A percentile compares a stretch with the other conserved stretches of the same genome.
These are phyloP conservation scores for Tragopan temminckii DNA, from an alignment of 2,797 vertebrate species.

Conservation along the genomic window DNA sequence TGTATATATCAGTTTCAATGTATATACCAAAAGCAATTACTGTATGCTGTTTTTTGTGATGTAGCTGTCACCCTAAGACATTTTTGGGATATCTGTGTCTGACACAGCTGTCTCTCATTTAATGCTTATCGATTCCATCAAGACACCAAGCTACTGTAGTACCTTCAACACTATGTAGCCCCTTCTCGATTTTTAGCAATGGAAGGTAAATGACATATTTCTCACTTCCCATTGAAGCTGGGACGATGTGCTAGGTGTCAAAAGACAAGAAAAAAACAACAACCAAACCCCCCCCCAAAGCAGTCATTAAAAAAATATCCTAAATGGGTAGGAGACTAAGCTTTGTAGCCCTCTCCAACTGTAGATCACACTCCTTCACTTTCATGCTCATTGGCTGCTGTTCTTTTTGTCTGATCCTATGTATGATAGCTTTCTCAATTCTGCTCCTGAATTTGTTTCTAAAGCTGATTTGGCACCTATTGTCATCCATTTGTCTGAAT, in stretches of 20 bases:
- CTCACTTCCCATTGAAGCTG: not conserved
- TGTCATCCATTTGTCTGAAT: not conserved
- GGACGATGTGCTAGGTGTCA: not conserved
- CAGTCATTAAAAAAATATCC: not conserved
- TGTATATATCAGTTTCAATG: no score
- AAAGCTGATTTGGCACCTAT: not conserved
- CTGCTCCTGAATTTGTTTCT: not conserved
- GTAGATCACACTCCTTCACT: not conserved
- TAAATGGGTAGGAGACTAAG: not conserved
- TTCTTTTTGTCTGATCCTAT: not conserved
- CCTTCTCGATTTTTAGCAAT: not conserved
- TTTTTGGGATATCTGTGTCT: not conserved
- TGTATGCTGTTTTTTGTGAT: not conserved
- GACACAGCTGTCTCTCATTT: not conserved
- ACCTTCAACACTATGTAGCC: not conserved
- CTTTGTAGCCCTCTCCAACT: not conserved
- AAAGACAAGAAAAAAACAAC: not conserved
- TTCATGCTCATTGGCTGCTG: not conserved
- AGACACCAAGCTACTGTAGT: not conserved
- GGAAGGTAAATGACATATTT: not conserved
- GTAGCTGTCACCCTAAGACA: not conserved
- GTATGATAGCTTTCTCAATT: not conserved
- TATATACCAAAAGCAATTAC: not conserved
- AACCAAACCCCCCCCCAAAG: no score
- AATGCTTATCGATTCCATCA: not conserved